Percentiles rank a stretch among this genome's conserved stretches.
These are phyloP conservation scores for Oncorhynchus keta DNA, from an alignment of 2,113 vertebrate species.

Conservation along the genomic window DNA sequence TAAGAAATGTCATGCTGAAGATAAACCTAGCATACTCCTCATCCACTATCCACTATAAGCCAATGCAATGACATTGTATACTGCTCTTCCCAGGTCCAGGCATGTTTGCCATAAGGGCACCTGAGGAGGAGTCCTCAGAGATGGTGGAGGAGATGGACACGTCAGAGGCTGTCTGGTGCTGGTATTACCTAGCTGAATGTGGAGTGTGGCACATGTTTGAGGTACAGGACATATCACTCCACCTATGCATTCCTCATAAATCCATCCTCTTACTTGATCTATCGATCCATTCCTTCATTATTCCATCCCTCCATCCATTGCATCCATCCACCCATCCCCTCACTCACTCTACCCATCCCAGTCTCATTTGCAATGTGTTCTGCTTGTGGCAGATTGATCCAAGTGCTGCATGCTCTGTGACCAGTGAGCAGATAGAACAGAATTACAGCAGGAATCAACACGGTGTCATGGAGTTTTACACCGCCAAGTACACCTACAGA, in stretches of 20 bases:
- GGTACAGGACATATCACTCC: slow-evolving; percentile 67
- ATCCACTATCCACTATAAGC: too few species aligned
- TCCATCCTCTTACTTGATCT: background rate
- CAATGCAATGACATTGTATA: background rate
- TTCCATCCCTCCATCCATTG: background rate
- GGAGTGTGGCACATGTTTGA: slow-evolving; percentile 98
- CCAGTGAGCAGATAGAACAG: slow-evolving; percentile 92
- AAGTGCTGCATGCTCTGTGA: slow-evolving; percentile 87
- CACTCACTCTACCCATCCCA: background rate
- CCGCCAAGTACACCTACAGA: slow-evolving; percentile 91
- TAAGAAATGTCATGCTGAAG: too few species aligned
- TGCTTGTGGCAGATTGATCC: slow-evolving; percentile 80
- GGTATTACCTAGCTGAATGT: slow-evolving; percentile 96
- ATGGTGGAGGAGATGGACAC: slow-evolving; percentile 91
- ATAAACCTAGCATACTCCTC: too few species aligned
- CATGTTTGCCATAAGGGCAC: slow-evolving; percentile 65
- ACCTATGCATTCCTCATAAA: background rate
- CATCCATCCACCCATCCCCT: background rate
- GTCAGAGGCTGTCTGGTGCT: slow-evolving; percentile 90
- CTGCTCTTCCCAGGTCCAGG: slow-evolving; percentile 49
- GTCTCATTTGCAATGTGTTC: background rate
- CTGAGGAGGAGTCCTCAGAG: slow-evolving; percentile 66
- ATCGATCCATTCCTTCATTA: background rate
- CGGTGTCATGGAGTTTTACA: slow-evolving; percentile 88
- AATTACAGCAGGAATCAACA: slow-evolving; percentile 86